These are phyloP conservation scores for Margarornis squamiger DNA, from an alignment of 2,797 vertebrate genomes.

Conservation along the genomic window DNA sequence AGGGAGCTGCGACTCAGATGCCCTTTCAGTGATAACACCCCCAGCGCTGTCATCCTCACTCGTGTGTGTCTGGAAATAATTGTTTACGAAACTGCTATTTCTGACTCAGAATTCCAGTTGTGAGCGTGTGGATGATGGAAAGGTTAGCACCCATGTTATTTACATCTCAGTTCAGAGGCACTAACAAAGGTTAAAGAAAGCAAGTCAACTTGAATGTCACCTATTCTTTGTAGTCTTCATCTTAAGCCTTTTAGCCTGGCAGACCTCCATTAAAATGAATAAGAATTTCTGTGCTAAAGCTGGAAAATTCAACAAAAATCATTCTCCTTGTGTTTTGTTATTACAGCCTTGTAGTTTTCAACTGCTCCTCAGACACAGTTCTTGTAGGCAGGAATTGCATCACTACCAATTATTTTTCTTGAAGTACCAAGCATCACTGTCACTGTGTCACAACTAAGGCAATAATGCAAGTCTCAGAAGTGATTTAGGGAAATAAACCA, in stretches of 20 bases:
- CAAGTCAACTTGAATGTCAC: neutral
- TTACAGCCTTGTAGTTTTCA: neutral
- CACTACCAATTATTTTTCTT: neutral
- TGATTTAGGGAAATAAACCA: neutral
- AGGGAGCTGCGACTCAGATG: neutral
- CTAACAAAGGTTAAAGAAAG: neutral
- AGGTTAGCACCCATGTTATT: neutral
- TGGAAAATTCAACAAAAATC: neutral
- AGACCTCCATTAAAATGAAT: neutral
- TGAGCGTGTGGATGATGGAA: fast-evolving
- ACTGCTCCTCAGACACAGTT: neutral
- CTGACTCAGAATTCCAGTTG: neutral
- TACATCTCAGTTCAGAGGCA: neutral
- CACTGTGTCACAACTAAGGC: neutral
- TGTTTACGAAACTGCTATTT: neutral
- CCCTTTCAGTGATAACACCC: neutral
- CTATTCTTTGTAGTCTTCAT: neutral
- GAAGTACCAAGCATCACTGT: neutral
- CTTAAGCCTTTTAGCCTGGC: neutral
- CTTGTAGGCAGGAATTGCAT: neutral
- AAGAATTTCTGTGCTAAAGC: neutral
- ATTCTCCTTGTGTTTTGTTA: neutral
- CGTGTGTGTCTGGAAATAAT: neutral
- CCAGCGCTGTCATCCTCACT: neutral
- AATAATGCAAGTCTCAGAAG: slow-evolving; percentile 17